Evolutionary conservation across 2,797 vertebrate species (phyloP).

Genomic region (Hoplostethus atlanticus): DNA sequence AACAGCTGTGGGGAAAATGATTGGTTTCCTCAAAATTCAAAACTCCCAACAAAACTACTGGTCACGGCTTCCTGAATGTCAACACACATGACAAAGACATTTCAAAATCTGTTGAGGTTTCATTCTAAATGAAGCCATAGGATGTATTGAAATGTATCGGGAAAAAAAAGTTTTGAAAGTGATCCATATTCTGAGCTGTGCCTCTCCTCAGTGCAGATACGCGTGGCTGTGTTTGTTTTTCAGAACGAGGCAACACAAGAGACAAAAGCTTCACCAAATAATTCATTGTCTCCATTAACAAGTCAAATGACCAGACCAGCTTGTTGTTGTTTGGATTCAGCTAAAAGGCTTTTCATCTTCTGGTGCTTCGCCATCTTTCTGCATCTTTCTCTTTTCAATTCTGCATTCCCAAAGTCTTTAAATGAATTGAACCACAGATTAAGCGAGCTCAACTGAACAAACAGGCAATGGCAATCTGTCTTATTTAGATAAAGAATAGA

Average conservation of each 20-base stretch:
- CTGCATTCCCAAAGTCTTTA: conserved; percentile 44
- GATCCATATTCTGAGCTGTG: not conserved
- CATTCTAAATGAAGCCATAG: not conserved
- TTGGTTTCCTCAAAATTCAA: conserved; percentile 42
- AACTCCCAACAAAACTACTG: conserved; percentile 17
- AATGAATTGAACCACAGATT: conserved; percentile 61
- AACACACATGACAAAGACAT: conserved; percentile 6
- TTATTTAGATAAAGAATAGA: conserved; percentile 43
- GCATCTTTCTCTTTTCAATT: conserved; percentile 4
- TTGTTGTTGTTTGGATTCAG: conserved; percentile 39
- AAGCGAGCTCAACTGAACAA: conserved; percentile 60
- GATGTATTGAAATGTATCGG: conserved; percentile 13
- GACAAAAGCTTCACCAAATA: conserved; percentile 11
- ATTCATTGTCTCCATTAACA: conserved; percentile 38
- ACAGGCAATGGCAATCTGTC: conserved; percentile 42
- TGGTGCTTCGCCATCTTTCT: not conserved
- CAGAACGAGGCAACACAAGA: not conserved
- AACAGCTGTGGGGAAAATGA: conserved; percentile 67
- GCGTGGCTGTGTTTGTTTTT: not conserved
- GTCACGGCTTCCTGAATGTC: conserved; percentile 6
- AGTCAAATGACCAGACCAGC: conserved; percentile 40
- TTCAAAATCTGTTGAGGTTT: not conserved
- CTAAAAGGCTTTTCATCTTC: conserved; percentile 29
- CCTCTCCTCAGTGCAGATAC: no score
- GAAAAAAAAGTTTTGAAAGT: not conserved